A percentile compares a stretch with the other conserved stretches of the same genome.
phyloP scores from a whole-genome alignment of 1,140 invertebrate species.

The Melitaea cinxia region DNA sequence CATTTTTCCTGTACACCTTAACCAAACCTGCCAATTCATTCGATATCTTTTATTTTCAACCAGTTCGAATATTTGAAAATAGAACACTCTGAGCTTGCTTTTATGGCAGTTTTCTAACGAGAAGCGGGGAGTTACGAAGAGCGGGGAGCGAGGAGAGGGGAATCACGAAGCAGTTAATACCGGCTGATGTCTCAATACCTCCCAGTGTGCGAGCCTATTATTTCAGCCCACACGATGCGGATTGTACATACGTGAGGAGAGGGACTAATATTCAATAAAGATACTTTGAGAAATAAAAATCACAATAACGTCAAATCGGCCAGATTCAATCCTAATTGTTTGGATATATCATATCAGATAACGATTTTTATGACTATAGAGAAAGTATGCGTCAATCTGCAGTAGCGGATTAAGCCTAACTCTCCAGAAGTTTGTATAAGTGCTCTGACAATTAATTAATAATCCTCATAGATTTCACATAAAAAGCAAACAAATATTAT shows the following conservation, averaged over 20 bases:
- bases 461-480: too few relatives aligned
- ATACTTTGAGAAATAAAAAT: not conserved
- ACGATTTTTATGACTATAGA: too few relatives aligned
- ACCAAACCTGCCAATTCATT: constrained; percentile 25
- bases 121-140: constrained; percentile 4
- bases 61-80: constrained; percentile 28
- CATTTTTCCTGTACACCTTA: constrained; percentile 9
- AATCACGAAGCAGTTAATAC: constrained; percentile 69
- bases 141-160: constrained; percentile 13
- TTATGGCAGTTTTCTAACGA: constrained; percentile 36
- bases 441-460: too few relatives aligned
- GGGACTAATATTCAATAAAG: constrained; percentile 27
- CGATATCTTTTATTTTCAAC: constrained; percentile 19
- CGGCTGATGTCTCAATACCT: constrained; percentile 82
- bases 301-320: not conserved
- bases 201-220: constrained; percentile 79
- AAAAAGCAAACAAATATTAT: too few relatives aligned
- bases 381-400: too few relatives aligned
- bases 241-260: constrained; percentile 46
- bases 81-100: constrained; percentile 20
- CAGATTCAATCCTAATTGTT: too few relatives aligned
- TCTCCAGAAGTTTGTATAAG: too few relatives aligned
- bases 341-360: too few relatives aligned
- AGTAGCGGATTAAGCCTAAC: too few relatives aligned
- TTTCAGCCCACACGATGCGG: constrained; percentile 74